A percentile compares a stretch with the other conserved stretches of the same genome.
phyloP scores from a whole-genome alignment of 2,888 invertebrate species.

The Drosophila neotestacea region DNA sequence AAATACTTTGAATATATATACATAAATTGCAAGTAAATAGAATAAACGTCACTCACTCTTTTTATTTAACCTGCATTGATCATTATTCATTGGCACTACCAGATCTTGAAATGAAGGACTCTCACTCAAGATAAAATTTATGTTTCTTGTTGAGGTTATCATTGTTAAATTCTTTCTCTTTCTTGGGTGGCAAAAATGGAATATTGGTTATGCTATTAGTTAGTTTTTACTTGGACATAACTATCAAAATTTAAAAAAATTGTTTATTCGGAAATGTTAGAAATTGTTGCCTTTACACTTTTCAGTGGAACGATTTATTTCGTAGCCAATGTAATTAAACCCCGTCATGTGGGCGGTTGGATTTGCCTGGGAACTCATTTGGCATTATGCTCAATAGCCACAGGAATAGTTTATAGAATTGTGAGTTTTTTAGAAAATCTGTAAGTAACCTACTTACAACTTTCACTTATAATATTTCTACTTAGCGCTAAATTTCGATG shows the following conservation, averaged over 20 bases:
- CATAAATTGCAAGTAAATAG: conserved; percentile 81
- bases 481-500: conserved; percentile 3
- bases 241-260: conserved; percentile 12
- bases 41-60: conserved; percentile 78
- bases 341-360: conserved; percentile 10
- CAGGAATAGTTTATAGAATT: conserved; percentile 28
- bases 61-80: conserved; percentile 64
- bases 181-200: neutral
- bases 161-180: neutral
- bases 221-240: neutral
- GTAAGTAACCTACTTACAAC: neutral
- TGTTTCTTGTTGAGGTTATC: neutral
- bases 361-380: conserved; percentile 8
- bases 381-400: conserved; percentile 8
- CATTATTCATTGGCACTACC: conserved; percentile 11
- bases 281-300: conserved; percentile 34
- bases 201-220: neutral
- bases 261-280: conserved; percentile 38
- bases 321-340: conserved; percentile 26
- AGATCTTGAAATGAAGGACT: neutral
- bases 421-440: conserved; percentile 35
- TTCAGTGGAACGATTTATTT: conserved; percentile 34
- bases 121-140: neutral
- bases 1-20: conserved; percentile 76
- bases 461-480: neutral